phyloP scores from a whole-genome alignment of 2,888 invertebrate species.

The Pollenia labialis region DNA sequence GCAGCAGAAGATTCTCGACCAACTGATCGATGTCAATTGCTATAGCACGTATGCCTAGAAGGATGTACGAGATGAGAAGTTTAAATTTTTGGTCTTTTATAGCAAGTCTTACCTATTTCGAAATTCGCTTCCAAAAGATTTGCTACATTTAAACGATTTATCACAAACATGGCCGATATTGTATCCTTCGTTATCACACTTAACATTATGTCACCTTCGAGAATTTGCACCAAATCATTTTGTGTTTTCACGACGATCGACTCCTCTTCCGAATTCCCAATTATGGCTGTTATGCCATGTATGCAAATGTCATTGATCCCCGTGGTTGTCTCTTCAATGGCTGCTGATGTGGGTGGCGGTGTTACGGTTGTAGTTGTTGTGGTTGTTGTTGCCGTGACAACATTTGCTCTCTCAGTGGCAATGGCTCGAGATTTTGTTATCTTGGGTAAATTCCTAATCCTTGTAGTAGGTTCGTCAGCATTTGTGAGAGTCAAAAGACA shows the following conservation, averaged over 20 bases:
- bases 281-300: slow-evolving; percentile 79
- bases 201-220: slow-evolving; percentile 82
- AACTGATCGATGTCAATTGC: slow-evolving; percentile 77
- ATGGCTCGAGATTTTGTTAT: slow-evolving; percentile 72
- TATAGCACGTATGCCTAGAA: slow-evolving; percentile 81
- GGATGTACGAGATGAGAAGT: not conserved
- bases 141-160: slow-evolving; percentile 83
- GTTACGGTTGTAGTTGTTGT: slow-evolving; percentile 53
- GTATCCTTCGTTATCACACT: slow-evolving; percentile 82
- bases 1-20: slow-evolving; percentile 81
- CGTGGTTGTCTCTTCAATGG: slow-evolving; percentile 74
- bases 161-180: slow-evolving; percentile 81
- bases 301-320: slow-evolving; percentile 80
- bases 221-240: slow-evolving; percentile 79
- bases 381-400: slow-evolving; percentile 31
- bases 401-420: slow-evolving; percentile 20
- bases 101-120: slow-evolving; percentile 80
- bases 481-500: slow-evolving; percentile 52
- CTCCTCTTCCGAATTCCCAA: slow-evolving; percentile 74
- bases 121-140: slow-evolving; percentile 82
- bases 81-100: not conserved
- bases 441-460: slow-evolving; percentile 64
- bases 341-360: slow-evolving; percentile 45
- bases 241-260: slow-evolving; percentile 76
- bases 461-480: slow-evolving; percentile 53